Evolutionary conservation across 2,888 invertebrate genomes (phyloP), one percentile per base, ranked within the genome.

Genomic region (Euspilapteryx auroguttella): DNA sequence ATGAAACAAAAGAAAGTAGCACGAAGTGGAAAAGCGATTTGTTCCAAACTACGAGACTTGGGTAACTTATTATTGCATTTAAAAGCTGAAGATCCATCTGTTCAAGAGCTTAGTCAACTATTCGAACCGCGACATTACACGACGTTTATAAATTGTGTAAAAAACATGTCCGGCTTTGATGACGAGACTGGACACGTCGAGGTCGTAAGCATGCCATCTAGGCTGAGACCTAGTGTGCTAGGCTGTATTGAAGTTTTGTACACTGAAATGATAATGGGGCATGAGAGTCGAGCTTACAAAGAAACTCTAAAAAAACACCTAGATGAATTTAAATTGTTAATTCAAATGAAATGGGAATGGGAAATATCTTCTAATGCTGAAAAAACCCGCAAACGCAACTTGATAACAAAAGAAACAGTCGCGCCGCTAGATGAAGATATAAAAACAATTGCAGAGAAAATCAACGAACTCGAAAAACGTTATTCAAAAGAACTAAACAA

Each of bases 1-100:
- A 17, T 26, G 9, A 26, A 26, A 17, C 15, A 23, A 14, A 28
- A 28, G 17, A 28, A 23, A 20, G 21, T 24, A 28, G n/a, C 13
- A 12, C 23, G 24, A 21, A 27, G 24, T 17, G 22, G 30, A 27
- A 32, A 32, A 30, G 20, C 26, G 4, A 32, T 32, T 14, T 36
- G n/a, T 17, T 36, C 36, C 8, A 34, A 31, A 31, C 32, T 36
- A 31, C 34, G 36, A 12, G 31, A 34, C 24, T 31, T 36, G 14
- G 34, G 32, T 21, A 32, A 25, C 21, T 14, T 34, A 15, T 32
- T 36, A 21, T 28, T 12, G 9, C n/a, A 32, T 9, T 2, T 32
- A 1, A 31, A 32, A 9, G 24, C 31, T 29, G 25, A 28, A 25
- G 21, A 33, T 14, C 5, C 20, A 11, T 7, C 12, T 11, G 30